phyloP scores from a whole-genome alignment of 2,888 invertebrate species.

The Leuctra nigra region DNA sequence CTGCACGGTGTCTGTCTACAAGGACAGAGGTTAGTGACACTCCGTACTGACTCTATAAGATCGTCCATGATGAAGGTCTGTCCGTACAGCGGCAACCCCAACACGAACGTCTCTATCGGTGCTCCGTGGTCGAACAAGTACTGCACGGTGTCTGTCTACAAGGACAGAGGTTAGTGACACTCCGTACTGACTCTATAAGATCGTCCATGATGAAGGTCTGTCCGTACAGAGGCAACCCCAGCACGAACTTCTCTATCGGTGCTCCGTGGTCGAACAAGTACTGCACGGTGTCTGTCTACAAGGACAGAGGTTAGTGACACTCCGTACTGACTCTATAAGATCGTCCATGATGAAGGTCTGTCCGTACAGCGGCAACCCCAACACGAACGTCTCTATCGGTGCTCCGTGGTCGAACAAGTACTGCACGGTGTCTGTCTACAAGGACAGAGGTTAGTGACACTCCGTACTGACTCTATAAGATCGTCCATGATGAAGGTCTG shows the following conservation, averaged over 20 bases:
- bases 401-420: constrained; percentile 19
- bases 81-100: constrained; percentile 31
- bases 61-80: constrained; percentile 16
- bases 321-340: too few species aligned
- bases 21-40: not conserved
- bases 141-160: not conserved
- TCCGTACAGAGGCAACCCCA: too few species aligned
- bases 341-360: constrained; percentile 16
- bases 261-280: too few species aligned
- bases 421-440: not conserved
- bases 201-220: too few species aligned
- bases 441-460: not conserved
- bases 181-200: too few species aligned
- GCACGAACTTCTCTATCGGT: too few species aligned
- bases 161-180: too few species aligned
- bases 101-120: constrained; percentile 29
- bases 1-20: constrained; percentile 35
- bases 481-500: constrained; percentile 36
- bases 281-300: too few species aligned
- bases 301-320: too few species aligned
- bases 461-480: too few species aligned
- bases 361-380: constrained; percentile 31
- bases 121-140: constrained; percentile 19
- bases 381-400: constrained; percentile 29
- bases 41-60: too few species aligned